Evolutionary conservation across 2,797 vertebrate species (phyloP).

Genomic region (Sardinella longiceps): DNA sequence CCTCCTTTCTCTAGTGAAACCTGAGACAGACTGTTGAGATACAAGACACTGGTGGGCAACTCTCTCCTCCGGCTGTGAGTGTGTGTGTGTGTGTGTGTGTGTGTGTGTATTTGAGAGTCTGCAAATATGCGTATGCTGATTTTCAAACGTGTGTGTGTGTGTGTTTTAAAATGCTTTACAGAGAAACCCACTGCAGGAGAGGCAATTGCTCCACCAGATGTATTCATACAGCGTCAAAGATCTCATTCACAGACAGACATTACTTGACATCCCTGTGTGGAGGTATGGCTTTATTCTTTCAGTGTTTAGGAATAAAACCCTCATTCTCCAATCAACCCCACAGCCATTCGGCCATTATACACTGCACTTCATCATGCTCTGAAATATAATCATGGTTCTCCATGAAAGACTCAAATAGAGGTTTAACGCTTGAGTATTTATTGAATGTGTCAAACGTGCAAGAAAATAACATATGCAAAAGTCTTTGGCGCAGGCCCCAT

Average conservation of each 20-base stretch:
- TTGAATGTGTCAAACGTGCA: too few species aligned
- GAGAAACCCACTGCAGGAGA: neutral
- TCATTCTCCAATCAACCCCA: too few species aligned
- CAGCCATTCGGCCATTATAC: too few species aligned
- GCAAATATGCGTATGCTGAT: neutral
- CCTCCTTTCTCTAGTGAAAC: conserved; percentile 48
- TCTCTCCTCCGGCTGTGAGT: neutral
- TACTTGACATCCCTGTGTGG: neutral
- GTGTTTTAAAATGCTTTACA: neutral
- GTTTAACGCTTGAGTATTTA: too few species aligned
- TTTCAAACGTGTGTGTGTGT: neutral
- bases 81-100: neutral
- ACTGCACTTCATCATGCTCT: too few species aligned
- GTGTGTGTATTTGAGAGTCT: neutral
- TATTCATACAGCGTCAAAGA: neutral
- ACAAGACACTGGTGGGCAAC: conserved; percentile 26
- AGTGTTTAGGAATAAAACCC: too few species aligned
- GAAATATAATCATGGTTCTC: too few species aligned
- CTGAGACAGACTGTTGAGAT: conserved; percentile 36
- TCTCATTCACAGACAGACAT: neutral
- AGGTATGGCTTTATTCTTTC: neutral
- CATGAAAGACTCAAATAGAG: too few species aligned
- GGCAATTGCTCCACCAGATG: neutral
- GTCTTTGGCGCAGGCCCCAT: too few species aligned
- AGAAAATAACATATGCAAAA: too few species aligned